Evolutionary conservation across 2,797 vertebrate genomes (phyloP).

Genomic region (Pseudochaenichthys georgianus): DNA sequence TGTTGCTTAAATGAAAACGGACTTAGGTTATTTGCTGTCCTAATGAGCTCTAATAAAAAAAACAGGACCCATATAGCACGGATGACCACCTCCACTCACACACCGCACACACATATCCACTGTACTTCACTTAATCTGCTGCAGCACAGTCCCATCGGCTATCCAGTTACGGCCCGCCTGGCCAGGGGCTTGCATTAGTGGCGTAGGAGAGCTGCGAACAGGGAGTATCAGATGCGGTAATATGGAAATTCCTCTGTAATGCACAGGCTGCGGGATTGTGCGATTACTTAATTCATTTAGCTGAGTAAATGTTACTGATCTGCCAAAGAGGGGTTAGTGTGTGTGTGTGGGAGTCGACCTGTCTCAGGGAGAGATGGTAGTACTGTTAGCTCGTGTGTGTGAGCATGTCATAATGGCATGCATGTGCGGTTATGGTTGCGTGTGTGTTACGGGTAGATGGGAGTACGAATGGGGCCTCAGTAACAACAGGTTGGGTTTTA

Average conservation of each 20-base stretch:
- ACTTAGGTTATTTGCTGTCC: conserved; percentile 82
- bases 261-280: conserved; percentile 85
- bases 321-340: conserved; percentile 72
- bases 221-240: conserved; percentile 91
- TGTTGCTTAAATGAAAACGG: conserved; percentile 83
- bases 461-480: conserved; percentile 65
- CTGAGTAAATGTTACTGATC: conserved; percentile 81
- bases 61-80: conserved; percentile 82
- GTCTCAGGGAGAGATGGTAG: conserved; percentile 78
- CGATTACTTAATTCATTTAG: conserved; percentile 91
- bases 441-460: conserved; percentile 78
- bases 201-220: conserved; percentile 82
- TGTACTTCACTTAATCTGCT: conserved; percentile 84
- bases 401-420: conserved; percentile 56
- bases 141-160: conserved; percentile 85
- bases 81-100: conserved; percentile 36
- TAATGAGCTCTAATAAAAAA: conserved; percentile 92
- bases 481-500: conserved; percentile 66
- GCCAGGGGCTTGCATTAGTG: conserved; percentile 85
- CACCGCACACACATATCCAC: conserved; percentile 26
- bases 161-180: conserved; percentile 89
- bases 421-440: conserved; percentile 44
- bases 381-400: conserved; percentile 23
- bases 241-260: conserved; percentile 92
- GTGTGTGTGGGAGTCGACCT: conserved; percentile 25